Conservation (phyloP, 2,797 vertebrate genomes). For the Falco berigora region DNA sequence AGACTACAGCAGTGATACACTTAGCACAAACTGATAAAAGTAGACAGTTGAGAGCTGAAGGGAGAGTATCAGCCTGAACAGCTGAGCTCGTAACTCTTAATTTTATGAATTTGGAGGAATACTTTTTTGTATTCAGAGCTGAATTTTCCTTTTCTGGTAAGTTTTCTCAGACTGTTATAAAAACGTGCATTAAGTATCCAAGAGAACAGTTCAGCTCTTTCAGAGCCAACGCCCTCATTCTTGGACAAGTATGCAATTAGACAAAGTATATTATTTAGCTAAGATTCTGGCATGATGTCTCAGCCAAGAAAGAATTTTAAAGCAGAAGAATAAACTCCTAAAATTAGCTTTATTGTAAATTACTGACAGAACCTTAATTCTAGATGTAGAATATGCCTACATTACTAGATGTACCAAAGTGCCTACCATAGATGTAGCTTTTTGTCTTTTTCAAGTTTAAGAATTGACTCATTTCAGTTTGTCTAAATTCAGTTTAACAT, state of each 20-base stretch:
- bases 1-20: neutral
- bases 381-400: slow-evolving; percentile 51
- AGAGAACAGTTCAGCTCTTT: neutral
- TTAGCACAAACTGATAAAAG: neutral
- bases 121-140: neutral
- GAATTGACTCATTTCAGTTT: slow-evolving; percentile 16
- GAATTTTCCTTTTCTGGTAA: neutral
- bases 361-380: slow-evolving; percentile 48
- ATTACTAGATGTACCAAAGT: slow-evolving; percentile 65
- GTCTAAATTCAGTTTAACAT: neutral
- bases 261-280: neutral
- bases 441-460: neutral
- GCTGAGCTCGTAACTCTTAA: neutral
- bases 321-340: neutral
- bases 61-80: neutral
- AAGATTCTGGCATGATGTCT: neutral
- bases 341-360: slow-evolving; percentile 46
- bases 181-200: slow-evolving; percentile 48
- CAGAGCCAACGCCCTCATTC: neutral
- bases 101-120: neutral
- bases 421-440: slow-evolving; percentile 57
- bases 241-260: slow-evolving; percentile 34
- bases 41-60: neutral
- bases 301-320: slow-evolving; percentile 1
- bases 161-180: slow-evolving; percentile 46